Conservation (phyloP, 2,797 vertebrate genomes). For the Acrossocheilus wenchowensis region DNA sequence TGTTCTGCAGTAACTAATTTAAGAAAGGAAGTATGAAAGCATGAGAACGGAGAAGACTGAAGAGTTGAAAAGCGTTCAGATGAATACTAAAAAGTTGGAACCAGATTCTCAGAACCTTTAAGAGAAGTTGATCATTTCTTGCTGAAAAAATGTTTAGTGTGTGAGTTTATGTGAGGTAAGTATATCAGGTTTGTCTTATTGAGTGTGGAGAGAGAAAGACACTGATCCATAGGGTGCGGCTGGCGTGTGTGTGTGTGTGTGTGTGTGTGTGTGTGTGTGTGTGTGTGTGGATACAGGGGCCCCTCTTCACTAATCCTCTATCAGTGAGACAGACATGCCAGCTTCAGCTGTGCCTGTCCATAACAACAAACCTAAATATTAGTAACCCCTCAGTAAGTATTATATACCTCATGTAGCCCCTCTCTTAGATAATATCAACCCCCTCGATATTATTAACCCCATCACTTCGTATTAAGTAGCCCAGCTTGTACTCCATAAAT, state of each 20-base stretch:
- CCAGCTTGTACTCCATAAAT: constrained; percentile 44
- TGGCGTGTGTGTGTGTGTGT: constrained; percentile 28
- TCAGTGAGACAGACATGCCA: constrained; percentile 76
- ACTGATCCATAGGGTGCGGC: constrained; percentile 2
- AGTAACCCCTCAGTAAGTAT: constrained; percentile 63
- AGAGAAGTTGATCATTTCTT: not conserved
- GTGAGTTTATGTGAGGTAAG: not conserved
- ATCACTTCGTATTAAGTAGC: constrained; percentile 54
- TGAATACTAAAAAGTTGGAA: constrained; percentile 10
- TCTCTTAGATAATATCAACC: constrained; percentile 54
- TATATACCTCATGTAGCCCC: constrained; percentile 43
- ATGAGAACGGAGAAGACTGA: constrained; percentile 14
- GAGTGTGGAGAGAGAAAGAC: constrained; percentile 25
- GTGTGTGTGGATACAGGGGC: constrained; percentile 26
- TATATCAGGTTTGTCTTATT: constrained; percentile 16
- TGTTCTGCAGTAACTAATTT: constrained; percentile 41
- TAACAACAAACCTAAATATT: constrained; percentile 73
- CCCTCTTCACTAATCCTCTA: constrained; percentile 68
- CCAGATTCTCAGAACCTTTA: not conserved
- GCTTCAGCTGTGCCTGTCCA: constrained; percentile 72
- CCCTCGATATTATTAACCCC: constrained; percentile 37
- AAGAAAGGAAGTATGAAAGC: constrained; percentile 51
- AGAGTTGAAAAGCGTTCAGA: not conserved
- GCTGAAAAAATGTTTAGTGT: not conserved
- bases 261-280: constrained; percentile 27